Evolutionary conservation across 2,113 vertebrate genomes (phyloP).

Genomic region (Eleginops maclovinus): DNA sequence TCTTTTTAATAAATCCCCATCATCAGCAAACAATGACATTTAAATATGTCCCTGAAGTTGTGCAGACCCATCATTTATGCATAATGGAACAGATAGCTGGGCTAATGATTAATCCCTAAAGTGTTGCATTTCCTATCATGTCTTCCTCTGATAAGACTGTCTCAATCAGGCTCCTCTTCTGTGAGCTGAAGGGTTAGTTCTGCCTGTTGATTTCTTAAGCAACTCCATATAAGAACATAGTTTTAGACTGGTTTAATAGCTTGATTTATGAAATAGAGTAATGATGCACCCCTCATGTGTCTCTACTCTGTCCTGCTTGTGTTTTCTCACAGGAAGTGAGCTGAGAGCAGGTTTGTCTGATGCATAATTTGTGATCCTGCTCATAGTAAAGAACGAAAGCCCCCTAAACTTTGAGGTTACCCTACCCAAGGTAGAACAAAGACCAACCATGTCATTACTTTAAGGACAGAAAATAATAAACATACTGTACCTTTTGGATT

Average conservation of each 20-base stretch:
- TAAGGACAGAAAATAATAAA: too few species aligned
- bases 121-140: neutral
- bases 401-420: too few species aligned
- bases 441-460: too few species aligned
- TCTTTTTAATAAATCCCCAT: neutral
- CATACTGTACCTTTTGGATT: too few species aligned
- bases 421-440: too few species aligned
- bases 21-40: neutral
- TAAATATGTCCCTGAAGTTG: neutral
- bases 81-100: neutral
- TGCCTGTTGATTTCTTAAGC: neutral
- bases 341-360: too few species aligned
- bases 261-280: neutral
- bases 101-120: neutral
- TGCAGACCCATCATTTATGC: neutral
- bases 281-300: neutral
- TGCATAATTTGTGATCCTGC: too few species aligned
- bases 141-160: neutral
- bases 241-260: neutral
- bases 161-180: neutral
- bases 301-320: too few species aligned
- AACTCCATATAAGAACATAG: neutral
- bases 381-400: too few species aligned
- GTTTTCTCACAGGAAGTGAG: too few species aligned
- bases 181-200: constrained; percentile 15